phyloP scores from a whole-genome alignment of 92 coral and sea anemone genomes.

The Metridium senile region DNA sequence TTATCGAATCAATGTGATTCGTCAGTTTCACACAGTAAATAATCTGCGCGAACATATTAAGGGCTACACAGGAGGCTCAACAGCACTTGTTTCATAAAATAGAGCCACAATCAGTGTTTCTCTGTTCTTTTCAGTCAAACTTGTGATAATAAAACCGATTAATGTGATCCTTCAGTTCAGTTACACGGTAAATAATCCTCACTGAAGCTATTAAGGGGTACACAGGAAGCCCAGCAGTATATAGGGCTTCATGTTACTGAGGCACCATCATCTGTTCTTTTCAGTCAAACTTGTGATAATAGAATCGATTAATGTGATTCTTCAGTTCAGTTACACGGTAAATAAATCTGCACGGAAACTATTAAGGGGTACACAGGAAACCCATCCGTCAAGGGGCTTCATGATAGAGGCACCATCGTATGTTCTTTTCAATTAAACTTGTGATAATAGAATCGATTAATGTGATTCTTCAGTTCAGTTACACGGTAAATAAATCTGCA shows the following conservation, averaged over 20 bases:
- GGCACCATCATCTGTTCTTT: too few relatives aligned
- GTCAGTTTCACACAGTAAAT: slow-evolving; percentile 23
- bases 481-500: slow-evolving; percentile 14
- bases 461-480: slow-evolving; percentile 12
- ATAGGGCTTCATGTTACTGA: too few relatives aligned
- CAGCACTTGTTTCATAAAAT: too few relatives aligned
- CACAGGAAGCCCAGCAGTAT: too few relatives aligned
- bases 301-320: slow-evolving; percentile 10
- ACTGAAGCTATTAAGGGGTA: too few relatives aligned
- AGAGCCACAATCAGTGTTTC: too few relatives aligned
- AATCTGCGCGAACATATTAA: slow-evolving; percentile 16
- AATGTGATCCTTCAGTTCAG: slow-evolving; percentile 19
- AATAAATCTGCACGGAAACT: slow-evolving; percentile 13
- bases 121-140: too few relatives aligned
- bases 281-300: slow-evolving; percentile 12
- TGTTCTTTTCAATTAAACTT: neutral
- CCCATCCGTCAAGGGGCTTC: too few relatives aligned
- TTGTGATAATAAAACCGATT: slow-evolving; percentile 22
- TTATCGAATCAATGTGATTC: slow-evolving; percentile 5
- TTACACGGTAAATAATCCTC: slow-evolving; percentile 8
- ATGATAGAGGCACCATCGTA: too few relatives aligned
- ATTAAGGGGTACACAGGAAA: too few relatives aligned
- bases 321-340: slow-evolving; percentile 29
- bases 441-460: slow-evolving; percentile 26
- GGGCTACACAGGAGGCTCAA: too few relatives aligned